Evolutionary conservation across 2,113 vertebrate genomes (phyloP), one percentile per base, ranked within the genome.

Genomic region (Sigmodon hispidus): DNA sequence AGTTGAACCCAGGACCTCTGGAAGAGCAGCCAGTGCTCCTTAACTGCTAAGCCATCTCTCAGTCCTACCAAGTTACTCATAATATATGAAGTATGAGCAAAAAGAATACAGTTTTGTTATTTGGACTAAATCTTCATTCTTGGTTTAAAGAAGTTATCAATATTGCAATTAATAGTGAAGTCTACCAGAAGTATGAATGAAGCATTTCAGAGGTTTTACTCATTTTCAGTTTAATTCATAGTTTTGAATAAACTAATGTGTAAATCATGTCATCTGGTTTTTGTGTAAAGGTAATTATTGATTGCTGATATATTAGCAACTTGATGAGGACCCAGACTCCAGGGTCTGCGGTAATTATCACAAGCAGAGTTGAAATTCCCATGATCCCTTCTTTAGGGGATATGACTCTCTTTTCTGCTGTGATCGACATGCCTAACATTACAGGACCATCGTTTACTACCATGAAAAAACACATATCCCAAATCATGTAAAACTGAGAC

Each of bases 81-180:
- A 94, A 83, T 93, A 94, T 73, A 36, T 87, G 36, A 95, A 96
- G 26, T 91, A 4, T 34, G 57, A 70, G 59, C 36, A 83, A 92
- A 94, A 77, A 87, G 86, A 95, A 67, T 81, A 88, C 55, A 19
- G 77, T 93, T 95, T 95, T 75, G 59, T 89, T 89, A 67, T 67
- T 83, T 72, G 15, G n/a, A 13, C 22, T 50, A 92, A 92, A 92
- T 67, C 40, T 87, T 92, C 21, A 75, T 52, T 97, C 50, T 76
- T 92, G 34, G 90, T 90, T 90, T 21, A 69, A 67, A 93, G 31
- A 55, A 52, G 0, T 67, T 92, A 1, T 52, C 63, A 93, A 63
- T 77, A 91, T 76, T 79, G 3, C 34, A 63, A 45, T 96, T 94
- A 80, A 17, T 93, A 93, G 76, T 94, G 73, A 93, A 92, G 15